Conservation (phyloP, 2,888 invertebrate genomes). For the Agrenia bidenticulata region DNA sequence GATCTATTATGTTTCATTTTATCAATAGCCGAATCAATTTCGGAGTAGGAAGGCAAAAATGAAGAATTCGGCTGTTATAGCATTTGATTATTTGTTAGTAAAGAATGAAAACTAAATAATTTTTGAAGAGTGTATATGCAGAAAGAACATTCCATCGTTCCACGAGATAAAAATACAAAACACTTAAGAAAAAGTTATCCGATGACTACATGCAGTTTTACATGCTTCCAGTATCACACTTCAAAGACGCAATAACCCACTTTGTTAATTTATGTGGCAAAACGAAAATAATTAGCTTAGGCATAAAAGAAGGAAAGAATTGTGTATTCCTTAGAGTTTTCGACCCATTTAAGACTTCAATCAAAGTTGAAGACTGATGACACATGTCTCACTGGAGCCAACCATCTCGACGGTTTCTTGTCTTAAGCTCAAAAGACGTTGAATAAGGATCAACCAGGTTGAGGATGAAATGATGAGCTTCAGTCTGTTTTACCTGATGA, state of each 20-base stretch:
- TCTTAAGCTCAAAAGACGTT: background rate
- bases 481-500: background rate
- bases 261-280: too few species aligned
- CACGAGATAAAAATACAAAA: too few species aligned
- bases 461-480: constrained; percentile 7
- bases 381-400: constrained; percentile 27
- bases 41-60: background rate
- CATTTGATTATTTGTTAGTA: too few species aligned
- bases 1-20: constrained; percentile 12
- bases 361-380: constrained; percentile 33
- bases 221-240: too few species aligned
- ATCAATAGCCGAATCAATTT: background rate
- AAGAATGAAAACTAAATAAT: too few species aligned
- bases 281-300: background rate
- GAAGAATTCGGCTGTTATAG: too few species aligned
- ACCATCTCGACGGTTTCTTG: constrained; percentile 2
- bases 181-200: too few species aligned
- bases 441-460: constrained; percentile 5
- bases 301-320: too few species aligned
- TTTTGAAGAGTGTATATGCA: too few species aligned
- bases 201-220: too few species aligned
- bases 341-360: constrained; percentile 30
- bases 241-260: too few species aligned
- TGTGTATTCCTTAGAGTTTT: constrained; percentile 19
- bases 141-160: too few species aligned